Evolutionary conservation across 2,113 vertebrate species (phyloP), one percentile per base, ranked within the genome.

Genomic region (Osmerus eperlanus): DNA sequence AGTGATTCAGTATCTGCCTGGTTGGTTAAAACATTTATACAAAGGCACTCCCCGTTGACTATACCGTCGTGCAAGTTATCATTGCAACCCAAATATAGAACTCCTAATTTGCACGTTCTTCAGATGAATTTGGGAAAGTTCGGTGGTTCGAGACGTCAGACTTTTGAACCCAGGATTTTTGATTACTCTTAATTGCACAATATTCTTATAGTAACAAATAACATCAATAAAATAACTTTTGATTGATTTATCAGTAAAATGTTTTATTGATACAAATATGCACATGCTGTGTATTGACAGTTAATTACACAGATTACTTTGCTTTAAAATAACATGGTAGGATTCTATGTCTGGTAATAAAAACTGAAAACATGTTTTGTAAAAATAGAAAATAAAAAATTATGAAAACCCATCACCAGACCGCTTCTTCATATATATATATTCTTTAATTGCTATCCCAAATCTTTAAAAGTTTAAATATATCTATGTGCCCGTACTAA

Each of bases 191-290:
- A 18, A 64, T 19, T 16, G 61, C 23, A 62, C 4, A 12, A 64
- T 64, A n/a, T 3, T 3, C 55, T 18, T 56, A 16, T 16, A 9
- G 8, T 15, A 29, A 21, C 21, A 21, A 21, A 21, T 21, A 21
- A 21, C 21, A 14, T 29, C 3, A 63, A 14, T 29, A 1, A 63
- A 13, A 25, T 21, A 63, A n/a, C 5, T 63, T 1, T 8, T n/a
- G 4, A 64, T 7, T 15, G 70, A 75, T 85, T 79, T 85, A 87
- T 76, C 89, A 91, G 90, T 91, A 91, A 92, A 93, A 85, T 62
- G 52, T 59, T 78, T 82, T 95, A 97, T 95, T 95, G 93, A 83
- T 91, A 93, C 91, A 94, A 96, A 95, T 94, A 93, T 90, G 94
- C 90, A 93, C 89, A 91, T 87, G 91, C 90, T 93, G 92, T 94